These are phyloP conservation scores for Rhopalosiphum maidis DNA, from an alignment of 1,140 invertebrate species.

Conservation along the genomic window DNA sequence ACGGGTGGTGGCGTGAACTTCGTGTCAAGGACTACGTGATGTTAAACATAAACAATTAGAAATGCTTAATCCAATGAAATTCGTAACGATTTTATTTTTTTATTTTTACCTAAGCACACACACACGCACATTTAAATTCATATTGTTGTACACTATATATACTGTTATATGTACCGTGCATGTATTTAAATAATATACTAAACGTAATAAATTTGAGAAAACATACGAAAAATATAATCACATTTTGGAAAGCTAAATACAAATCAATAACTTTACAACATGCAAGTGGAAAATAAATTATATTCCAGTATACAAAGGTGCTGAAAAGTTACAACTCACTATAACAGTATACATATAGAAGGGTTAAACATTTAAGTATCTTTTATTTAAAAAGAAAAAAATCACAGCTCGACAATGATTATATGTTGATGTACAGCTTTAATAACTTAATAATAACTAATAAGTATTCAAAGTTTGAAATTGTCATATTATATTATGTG, in stretches of 20 bases:
- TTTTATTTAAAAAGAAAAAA: background rate
- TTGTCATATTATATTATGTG: too few species aligned
- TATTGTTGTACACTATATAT: background rate
- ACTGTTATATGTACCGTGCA: background rate
- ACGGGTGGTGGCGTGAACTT: background rate
- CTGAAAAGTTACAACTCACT: background rate
- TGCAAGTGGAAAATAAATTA: background rate
- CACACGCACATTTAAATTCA: background rate
- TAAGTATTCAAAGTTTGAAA: background rate
- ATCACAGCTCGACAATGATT: background rate
- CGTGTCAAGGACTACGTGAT: constrained; percentile 35
- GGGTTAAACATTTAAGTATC: background rate
- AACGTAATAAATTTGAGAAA: constrained; percentile 17
- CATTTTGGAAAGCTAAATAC: background rate
- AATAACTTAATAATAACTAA: too few species aligned
- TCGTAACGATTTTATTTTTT: background rate
- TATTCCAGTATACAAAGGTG: background rate
- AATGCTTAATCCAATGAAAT: constrained; percentile 34
- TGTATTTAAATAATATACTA: background rate
- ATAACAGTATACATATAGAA: background rate
- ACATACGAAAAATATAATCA: background rate
- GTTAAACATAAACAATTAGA: constrained; percentile 46
- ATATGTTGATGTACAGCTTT: background rate
- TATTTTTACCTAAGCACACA: background rate
- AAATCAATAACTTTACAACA: background rate